A percentile compares a stretch with the other conserved stretches of the same genome.
These are phyloP conservation scores for Bungarus multicinctus DNA, from an alignment of 2,113 vertebrate species.

Conservation along the genomic window DNA sequence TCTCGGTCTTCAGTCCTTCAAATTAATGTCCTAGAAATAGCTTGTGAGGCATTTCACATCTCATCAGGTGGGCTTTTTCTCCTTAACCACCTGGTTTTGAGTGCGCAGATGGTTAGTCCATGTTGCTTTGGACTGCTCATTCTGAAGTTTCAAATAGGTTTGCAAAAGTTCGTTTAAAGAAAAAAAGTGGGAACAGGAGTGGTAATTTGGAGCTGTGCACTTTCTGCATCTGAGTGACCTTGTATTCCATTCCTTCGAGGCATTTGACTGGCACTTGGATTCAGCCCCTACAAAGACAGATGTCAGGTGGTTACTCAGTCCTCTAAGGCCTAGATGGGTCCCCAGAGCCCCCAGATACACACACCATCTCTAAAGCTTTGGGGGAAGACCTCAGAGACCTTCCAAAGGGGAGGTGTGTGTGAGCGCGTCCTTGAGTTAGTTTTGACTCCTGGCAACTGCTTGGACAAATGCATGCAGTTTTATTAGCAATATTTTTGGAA, in stretches of 20 bases:
- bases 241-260: neutral
- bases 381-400: neutral
- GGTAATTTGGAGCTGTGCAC: neutral
- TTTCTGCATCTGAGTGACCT: neutral
- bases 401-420: neutral
- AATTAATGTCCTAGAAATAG: neutral
- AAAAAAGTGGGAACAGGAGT: neutral
- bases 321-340: neutral
- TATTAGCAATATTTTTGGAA: neutral
- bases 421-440: neutral
- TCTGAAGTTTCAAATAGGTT: neutral
- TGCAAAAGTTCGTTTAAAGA: neutral
- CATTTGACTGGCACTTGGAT: neutral
- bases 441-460: neutral
- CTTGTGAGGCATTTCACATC: neutral
- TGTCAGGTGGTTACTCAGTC: neutral
- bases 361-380: neutral
- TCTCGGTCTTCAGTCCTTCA: neutral
- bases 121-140: neutral
- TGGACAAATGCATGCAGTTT: neutral
- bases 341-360: neutral
- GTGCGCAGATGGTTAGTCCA: neutral
- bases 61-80: too few relatives aligned
- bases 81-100: neutral
- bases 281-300: neutral